A percentile compares a stretch with the other conserved stretches of the same genome.
Conservation (phyloP, 2,888 invertebrate genomes). For the Phyllotreta cruciferae region DNA sequence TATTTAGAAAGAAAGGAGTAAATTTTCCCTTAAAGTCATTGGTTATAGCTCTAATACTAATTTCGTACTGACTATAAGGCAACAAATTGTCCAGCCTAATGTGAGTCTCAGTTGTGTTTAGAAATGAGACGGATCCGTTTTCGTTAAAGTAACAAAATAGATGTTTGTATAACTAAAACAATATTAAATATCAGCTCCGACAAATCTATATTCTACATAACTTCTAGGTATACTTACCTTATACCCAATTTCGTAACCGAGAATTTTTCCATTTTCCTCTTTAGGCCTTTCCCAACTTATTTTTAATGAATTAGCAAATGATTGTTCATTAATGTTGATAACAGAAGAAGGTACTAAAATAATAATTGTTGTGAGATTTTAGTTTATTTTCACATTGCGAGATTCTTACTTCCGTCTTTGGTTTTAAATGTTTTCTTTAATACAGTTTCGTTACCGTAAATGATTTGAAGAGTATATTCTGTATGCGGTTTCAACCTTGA, state of each 20-base stretch:
- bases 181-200: too few relatives aligned
- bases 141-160: background rate
- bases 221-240: slow-evolving; percentile 19
- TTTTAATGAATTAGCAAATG: background rate
- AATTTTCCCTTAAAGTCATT: slow-evolving; percentile 13
- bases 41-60: slow-evolving; percentile 21
- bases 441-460: background rate
- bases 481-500: slow-evolving; percentile 11
- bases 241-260: slow-evolving; percentile 20
- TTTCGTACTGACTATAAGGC: slow-evolving; percentile 24
- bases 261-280: slow-evolving; percentile 17
- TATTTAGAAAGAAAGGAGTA: background rate
- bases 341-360: slow-evolving; percentile 29
- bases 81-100: slow-evolving; percentile 6
- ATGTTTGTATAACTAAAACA: slow-evolving; percentile 4
- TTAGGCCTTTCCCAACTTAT: slow-evolving; percentile 22
- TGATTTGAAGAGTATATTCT: slow-evolving; percentile 9
- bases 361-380: background rate
- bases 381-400: background rate
- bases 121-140: background rate
- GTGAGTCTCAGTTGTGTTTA: background rate
- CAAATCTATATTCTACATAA: background rate
- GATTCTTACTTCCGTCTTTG: slow-evolving; percentile 30
- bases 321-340: background rate
- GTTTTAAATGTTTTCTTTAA: slow-evolving; percentile 21